Evolutionary conservation across 37 sponge, comb jelly and placozoan species (phyloP).

Genomic region (Beroe forskalii): DNA sequence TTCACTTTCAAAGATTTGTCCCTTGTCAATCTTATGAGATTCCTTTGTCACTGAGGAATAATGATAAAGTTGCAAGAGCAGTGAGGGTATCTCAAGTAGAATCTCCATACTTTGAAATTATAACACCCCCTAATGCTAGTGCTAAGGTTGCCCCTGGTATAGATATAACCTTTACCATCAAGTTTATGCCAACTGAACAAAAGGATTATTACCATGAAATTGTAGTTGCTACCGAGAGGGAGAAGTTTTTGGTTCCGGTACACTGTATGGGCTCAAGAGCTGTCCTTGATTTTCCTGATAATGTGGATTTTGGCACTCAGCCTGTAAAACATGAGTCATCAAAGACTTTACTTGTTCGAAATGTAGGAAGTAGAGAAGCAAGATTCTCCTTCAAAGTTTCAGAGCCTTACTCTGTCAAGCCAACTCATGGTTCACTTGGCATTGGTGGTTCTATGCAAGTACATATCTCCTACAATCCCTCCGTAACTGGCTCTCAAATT

Average conservation of each 20-base stretch:
- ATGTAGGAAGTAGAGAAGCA: constrained; percentile 81
- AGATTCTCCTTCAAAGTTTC: constrained; percentile 72
- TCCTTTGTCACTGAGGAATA: constrained; percentile 78
- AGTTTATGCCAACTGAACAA: constrained; percentile 86
- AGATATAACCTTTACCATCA: constrained; percentile 81
- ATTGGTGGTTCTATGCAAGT: constrained; percentile 81
- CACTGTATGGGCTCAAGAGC: constrained; percentile 84
- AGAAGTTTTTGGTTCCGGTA: constrained; percentile 89
- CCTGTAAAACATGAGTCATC: constrained; percentile 85
- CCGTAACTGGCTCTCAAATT: constrained; percentile 73
- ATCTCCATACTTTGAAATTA: constrained; percentile 87
- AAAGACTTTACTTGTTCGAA: constrained; percentile 92
- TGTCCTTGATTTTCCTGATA: constrained; percentile 96
- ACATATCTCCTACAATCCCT: constrained; percentile 73
- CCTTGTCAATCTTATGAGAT: constrained; percentile 78
- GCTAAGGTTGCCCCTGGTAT: constrained; percentile 97
- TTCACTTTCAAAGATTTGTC: constrained; percentile 88
- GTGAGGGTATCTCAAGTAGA: constrained; percentile 84
- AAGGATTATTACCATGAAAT: constrained; percentile 91
- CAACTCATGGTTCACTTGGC: constrained; percentile 73
- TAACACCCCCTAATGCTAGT: constrained; percentile 73
- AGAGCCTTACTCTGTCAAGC: constrained; percentile 80
- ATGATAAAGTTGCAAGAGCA: constrained; percentile 86
- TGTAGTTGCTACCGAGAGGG: constrained; percentile 88
- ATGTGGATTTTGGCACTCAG: constrained; percentile 79